These are phyloP conservation scores for Adelosebastes latens DNA, from an alignment of 2,797 vertebrate species.

Conservation along the genomic window DNA sequence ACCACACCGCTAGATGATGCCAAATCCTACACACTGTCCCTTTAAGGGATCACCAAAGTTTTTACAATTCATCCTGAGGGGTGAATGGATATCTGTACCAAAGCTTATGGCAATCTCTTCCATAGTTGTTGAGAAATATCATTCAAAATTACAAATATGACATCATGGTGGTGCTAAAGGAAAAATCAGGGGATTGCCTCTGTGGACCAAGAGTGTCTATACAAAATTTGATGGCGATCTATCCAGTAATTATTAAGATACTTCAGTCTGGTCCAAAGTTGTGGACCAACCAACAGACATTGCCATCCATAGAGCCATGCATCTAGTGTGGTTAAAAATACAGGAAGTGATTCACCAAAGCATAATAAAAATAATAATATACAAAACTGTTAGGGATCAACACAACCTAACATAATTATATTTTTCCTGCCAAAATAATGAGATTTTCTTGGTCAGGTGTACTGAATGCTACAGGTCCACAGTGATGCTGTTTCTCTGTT, in stretches of 20 bases:
- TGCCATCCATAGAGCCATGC: too few species aligned
- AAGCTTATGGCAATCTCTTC: background rate
- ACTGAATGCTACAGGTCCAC: conserved; percentile 23
- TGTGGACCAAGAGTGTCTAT: background rate
- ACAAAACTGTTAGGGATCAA: background rate
- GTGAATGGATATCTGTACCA: background rate
- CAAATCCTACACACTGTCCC: too few species aligned
- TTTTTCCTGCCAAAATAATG: background rate
- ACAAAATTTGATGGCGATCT: background rate
- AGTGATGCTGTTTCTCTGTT: conserved; percentile 17
- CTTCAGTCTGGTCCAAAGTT: background rate
- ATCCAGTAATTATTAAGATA: background rate
- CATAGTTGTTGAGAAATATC: background rate
- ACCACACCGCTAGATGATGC: too few species aligned
- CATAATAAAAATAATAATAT: background rate
- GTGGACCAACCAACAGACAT: background rate
- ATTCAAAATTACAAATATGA: background rate
- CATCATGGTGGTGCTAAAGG: background rate
- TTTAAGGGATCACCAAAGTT: background rate
- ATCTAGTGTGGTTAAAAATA: background rate
- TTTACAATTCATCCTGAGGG: background rate
- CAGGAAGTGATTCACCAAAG: background rate
- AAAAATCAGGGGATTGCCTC: background rate
- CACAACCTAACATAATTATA: background rate
- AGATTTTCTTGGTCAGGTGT: background rate